phyloP scores from a whole-genome alignment of 1,140 invertebrate genomes.

The Micrasema minimum region DNA sequence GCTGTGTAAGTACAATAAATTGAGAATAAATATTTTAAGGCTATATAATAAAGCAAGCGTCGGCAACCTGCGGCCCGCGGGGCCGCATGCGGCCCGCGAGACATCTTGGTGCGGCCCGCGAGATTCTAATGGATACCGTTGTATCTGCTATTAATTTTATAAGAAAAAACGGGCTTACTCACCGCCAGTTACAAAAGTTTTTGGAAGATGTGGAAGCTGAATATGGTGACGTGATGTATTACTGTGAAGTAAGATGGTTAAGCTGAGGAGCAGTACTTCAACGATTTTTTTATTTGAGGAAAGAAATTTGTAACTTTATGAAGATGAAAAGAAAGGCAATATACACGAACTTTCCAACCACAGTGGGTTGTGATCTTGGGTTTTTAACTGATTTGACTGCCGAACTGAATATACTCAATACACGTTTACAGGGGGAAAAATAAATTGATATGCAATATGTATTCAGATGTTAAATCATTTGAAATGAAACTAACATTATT shows the following conservation, averaged over 20 bases:
- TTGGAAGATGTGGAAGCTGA: conserved; percentile 52
- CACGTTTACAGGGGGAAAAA: conserved; percentile 29
- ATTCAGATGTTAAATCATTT: conserved; percentile 33
- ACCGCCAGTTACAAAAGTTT: conserved; percentile 53
- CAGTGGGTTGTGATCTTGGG: conserved; percentile 38
- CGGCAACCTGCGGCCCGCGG: too few relatives aligned
- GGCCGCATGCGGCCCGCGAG: too few relatives aligned
- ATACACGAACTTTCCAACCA: conserved; percentile 35
- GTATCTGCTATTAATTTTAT: conserved; percentile 47
- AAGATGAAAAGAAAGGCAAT: conserved; percentile 30
- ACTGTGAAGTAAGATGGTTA: conserved; percentile 41
- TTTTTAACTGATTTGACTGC: conserved; percentile 35
- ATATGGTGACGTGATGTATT: conserved; percentile 45
- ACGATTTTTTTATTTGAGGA: conserved; percentile 39
- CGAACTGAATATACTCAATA: conserved; percentile 18
- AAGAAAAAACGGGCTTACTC: conserved; percentile 51
- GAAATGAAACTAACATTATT: conserved; percentile 36
- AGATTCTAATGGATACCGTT: conserved; percentile 46
- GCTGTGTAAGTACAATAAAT: conserved; percentile 51
- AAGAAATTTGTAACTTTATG: conserved; percentile 38
- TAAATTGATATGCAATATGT: conserved; percentile 31
- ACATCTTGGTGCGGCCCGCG: too few relatives aligned
- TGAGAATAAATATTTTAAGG: conserved; percentile 54
- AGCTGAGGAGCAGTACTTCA: conserved; percentile 35
- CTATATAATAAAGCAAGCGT: conserved; percentile 55